phyloP scores from a whole-genome alignment of 2,797 vertebrate species.

The Platalea minor region DNA sequence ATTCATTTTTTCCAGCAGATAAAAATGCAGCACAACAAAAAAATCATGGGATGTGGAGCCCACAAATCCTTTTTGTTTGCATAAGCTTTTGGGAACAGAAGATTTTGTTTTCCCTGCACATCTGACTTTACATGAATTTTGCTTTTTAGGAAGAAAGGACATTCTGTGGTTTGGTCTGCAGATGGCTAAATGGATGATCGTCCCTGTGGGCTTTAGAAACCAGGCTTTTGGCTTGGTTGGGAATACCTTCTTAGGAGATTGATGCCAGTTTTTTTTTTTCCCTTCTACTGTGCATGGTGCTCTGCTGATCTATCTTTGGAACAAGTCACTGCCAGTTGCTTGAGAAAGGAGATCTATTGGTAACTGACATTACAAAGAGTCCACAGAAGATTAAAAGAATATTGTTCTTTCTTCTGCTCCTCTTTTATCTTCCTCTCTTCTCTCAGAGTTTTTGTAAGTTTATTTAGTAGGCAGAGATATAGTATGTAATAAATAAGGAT shows the following conservation, averaged over 20 bases:
- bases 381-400: background rate
- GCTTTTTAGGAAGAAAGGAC: constrained; percentile 20
- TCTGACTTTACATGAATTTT: background rate
- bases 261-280: background rate
- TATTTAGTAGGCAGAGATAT: background rate
- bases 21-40: background rate
- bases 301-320: constrained; percentile 14
- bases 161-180: background rate
- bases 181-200: background rate
- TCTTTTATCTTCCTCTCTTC: background rate
- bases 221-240: background rate
- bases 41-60: background rate
- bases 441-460: background rate
- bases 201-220: background rate
- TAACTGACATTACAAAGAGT: background rate
- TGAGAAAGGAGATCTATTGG: background rate
- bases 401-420: background rate
- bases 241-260: background rate
- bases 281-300: background rate
- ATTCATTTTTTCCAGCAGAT: background rate
- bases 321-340: background rate
- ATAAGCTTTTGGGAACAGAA: background rate
- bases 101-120: background rate
- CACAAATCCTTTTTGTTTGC: background rate
- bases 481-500: background rate